phyloP scores from a whole-genome alignment of 2,797 vertebrate genomes.

The Glossophaga mutica region DNA sequence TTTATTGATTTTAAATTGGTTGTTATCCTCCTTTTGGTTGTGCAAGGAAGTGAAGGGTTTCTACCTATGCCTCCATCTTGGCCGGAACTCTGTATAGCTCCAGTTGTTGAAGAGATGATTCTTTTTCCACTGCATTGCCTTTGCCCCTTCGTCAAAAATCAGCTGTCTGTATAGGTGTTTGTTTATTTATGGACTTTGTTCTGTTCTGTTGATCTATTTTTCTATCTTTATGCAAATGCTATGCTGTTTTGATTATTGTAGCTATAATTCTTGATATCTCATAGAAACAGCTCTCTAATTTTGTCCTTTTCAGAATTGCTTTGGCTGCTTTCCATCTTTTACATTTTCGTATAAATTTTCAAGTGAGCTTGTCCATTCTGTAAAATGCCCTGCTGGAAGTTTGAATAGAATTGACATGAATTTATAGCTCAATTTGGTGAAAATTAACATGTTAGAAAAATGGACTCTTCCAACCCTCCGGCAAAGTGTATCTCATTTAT shows the following conservation, averaged over 20 bases:
- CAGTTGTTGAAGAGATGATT: neutral
- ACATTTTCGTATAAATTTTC: neutral
- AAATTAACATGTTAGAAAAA: conserved; percentile 2
- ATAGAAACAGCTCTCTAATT: neutral
- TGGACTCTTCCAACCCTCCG: neutral
- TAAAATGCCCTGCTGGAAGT: neutral
- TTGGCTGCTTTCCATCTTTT: neutral
- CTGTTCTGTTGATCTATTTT: neutral
- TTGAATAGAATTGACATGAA: neutral
- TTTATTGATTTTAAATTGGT: no score
- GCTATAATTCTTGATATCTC: neutral
- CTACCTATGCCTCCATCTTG: no score
- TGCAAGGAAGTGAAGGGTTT: no score
- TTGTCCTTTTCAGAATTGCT: neutral
- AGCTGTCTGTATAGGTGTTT: neutral
- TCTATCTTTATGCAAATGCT: neutral
- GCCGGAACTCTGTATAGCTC: neutral
- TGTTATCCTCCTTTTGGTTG: no score
- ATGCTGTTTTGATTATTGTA: neutral
- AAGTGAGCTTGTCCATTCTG: neutral
- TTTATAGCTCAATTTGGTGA: neutral
- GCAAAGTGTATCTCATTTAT: neutral
- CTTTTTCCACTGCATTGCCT: neutral
- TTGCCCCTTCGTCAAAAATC: neutral
- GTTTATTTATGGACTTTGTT: neutral